Percentiles rank a stretch among this genome's conserved stretches.
phyloP scores from a whole-genome alignment of 30 jellyfish, hydroid and myxozoan genomes.

The Cassiopea xamachana region DNA sequence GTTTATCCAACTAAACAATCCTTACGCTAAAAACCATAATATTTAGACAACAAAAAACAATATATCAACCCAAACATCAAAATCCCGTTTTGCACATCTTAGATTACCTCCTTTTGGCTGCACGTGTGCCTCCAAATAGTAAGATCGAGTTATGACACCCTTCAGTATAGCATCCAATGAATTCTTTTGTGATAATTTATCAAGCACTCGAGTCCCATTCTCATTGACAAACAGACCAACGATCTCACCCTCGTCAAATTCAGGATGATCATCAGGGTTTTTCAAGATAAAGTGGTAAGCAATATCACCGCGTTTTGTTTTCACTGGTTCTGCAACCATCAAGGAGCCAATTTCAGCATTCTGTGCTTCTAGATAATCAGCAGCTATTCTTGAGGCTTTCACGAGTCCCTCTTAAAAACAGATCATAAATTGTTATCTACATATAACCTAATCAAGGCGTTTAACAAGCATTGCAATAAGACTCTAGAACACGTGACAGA shows the following conservation, averaged over 20 bases:
- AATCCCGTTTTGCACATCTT: not conserved
- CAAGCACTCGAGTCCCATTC: slow-evolving; percentile 47
- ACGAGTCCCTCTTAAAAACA: slow-evolving; percentile 43
- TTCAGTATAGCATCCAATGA: slow-evolving; percentile 59
- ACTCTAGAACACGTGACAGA: too few relatives aligned
- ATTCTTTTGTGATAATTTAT: slow-evolving; percentile 63
- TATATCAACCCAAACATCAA: too few relatives aligned
- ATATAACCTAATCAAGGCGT: too few relatives aligned
- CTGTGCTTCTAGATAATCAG: slow-evolving; percentile 75
- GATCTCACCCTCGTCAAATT: slow-evolving; percentile 63
- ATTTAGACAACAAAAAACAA: too few relatives aligned
- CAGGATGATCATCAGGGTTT: slow-evolving; percentile 69
- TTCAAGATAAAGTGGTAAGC: slow-evolving; percentile 84
- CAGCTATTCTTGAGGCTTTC: slow-evolving; percentile 62
- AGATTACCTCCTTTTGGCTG: slow-evolving; percentile 63
- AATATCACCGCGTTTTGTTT: slow-evolving; percentile 81
- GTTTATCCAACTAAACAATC: too few relatives aligned
- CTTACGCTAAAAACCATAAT: too few relatives aligned
- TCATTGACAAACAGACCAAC: slow-evolving; percentile 70
- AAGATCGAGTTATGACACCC: slow-evolving; percentile 88
- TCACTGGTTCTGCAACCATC: slow-evolving; percentile 61
- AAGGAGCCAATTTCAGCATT: slow-evolving; percentile 76
- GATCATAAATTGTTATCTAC: too few relatives aligned
- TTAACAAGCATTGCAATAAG: too few relatives aligned
- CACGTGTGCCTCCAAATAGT: slow-evolving; percentile 76